These are phyloP conservation scores for Piaya cayana DNA, from an alignment of 2,113 vertebrate genomes.

Conservation along the genomic window DNA sequence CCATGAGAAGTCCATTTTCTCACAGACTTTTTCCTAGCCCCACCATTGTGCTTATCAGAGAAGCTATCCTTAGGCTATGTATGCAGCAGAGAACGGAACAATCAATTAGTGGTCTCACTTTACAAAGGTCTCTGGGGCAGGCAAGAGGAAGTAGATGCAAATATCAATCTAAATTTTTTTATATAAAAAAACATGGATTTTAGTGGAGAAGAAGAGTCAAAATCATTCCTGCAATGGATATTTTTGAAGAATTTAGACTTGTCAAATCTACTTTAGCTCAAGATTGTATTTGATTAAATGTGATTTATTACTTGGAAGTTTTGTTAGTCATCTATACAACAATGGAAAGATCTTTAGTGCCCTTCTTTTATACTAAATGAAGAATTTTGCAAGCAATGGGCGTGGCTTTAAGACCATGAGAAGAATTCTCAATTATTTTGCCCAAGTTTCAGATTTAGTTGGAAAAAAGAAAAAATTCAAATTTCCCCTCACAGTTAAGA, in stretches of 20 bases:
- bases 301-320: neutral
- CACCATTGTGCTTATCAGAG: neutral
- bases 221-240: neutral
- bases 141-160: neutral
- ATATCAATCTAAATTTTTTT: neutral
- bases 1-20: neutral
- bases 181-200: neutral
- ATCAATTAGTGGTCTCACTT: neutral
- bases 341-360: neutral
- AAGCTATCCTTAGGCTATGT: neutral
- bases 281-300: neutral
- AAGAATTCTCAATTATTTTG: neutral
- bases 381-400: neutral
- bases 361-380: neutral
- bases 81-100: neutral
- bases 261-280: neutral
- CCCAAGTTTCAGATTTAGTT: neutral
- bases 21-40: neutral
- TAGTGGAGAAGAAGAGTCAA: neutral
- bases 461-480: neutral
- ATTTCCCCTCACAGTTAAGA: neutral
- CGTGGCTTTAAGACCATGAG: neutral
- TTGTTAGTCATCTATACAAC: neutral
- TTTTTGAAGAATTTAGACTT: neutral
- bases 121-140: neutral